Percentiles rank a stretch among this genome's conserved stretches.
Conservation (phyloP, 2,888 invertebrate genomes). For the Aelia acuminata region DNA sequence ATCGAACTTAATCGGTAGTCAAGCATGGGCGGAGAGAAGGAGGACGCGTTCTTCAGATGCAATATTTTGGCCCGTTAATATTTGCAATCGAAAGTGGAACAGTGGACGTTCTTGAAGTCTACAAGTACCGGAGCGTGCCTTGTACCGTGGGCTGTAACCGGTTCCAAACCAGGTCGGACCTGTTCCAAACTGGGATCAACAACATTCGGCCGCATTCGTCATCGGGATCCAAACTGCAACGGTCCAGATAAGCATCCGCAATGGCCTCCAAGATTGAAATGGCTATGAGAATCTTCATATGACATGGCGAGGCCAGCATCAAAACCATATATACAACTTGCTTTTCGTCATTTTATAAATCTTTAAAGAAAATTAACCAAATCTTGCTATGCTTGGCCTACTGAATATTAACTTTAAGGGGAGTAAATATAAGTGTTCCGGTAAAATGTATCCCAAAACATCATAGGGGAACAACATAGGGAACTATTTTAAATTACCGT, state of each 20-base stretch:
- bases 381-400: no score
- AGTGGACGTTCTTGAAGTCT: conserved; percentile 16
- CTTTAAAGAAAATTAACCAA: no score
- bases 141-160: background rate
- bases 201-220: background rate
- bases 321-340: no score
- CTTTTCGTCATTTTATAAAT: no score
- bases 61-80: background rate
- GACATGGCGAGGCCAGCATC: no score
- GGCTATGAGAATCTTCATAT: no score
- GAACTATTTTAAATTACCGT: no score
- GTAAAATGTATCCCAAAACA: no score
- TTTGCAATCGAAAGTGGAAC: conserved; percentile 42
- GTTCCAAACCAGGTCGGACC: conserved; percentile 44
- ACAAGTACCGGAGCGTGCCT: background rate
- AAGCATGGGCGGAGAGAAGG: background rate
- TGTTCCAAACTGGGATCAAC: background rate
- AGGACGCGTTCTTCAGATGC: background rate
- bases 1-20: background rate
- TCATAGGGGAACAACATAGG: no score
- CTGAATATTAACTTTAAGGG: no score
- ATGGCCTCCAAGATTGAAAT: background rate
- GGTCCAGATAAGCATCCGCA: background rate
- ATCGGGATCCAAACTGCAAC: background rate
- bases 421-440: no score